Percentiles rank a stretch among this genome's conserved stretches.
These are phyloP conservation scores for Craterocephalus amniculus DNA, from an alignment of 2,797 vertebrate species.

Conservation along the genomic window DNA sequence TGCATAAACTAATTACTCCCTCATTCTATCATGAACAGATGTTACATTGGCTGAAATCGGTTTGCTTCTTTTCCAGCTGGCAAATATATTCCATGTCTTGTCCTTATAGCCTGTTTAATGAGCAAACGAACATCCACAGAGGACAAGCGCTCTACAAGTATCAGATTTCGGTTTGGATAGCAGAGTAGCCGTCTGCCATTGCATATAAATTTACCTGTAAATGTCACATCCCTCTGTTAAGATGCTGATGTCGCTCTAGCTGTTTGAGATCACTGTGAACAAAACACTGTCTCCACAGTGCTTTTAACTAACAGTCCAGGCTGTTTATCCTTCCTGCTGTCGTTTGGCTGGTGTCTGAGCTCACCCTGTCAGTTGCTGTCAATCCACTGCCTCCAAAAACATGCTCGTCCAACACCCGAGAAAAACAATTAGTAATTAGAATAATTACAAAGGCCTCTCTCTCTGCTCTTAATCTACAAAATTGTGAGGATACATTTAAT, in stretches of 20 bases:
- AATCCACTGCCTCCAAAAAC: constrained; percentile 6
- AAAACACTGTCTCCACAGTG: background rate
- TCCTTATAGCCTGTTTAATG: constrained; percentile 9
- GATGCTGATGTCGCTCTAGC: constrained; percentile 7
- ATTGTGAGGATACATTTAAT: background rate
- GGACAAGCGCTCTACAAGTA: constrained; percentile 3
- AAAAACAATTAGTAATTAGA: background rate
- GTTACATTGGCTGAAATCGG: background rate
- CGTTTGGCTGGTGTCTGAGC: background rate
- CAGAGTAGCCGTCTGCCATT: constrained; percentile 13
- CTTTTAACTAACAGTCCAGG: background rate
- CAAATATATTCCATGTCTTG: background rate
- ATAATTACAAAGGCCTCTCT: background rate
- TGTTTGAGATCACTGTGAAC: constrained; percentile 9
- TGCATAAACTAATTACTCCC: background rate
- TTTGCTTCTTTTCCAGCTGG: background rate
- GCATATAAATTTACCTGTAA: constrained; percentile 1
- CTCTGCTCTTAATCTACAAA: background rate
- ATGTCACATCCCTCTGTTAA: constrained; percentile 1
- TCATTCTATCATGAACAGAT: background rate
- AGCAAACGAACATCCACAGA: constrained; percentile 1
- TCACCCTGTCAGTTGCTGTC: constrained; percentile 21
- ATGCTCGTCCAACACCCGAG: background rate
- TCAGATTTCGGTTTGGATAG: constrained; percentile 6
- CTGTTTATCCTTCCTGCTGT: constrained; percentile 12